Base-by-base conservation (phyloP, 64 coral and sea anemone genomes). In the Pocillopora damicornis region DNA sequence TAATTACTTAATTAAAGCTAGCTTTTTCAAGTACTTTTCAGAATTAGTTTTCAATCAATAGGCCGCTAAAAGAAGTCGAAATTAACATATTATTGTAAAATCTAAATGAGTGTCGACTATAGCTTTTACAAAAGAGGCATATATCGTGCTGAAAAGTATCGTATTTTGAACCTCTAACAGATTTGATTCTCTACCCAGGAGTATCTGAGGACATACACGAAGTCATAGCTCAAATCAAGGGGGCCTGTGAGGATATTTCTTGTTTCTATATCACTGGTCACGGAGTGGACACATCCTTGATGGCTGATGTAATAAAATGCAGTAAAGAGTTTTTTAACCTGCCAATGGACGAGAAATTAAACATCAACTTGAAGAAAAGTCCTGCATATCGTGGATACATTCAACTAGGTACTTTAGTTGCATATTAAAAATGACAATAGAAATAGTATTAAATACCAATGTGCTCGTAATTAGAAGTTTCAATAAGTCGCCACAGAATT, bases 191-290 rank as follows among this genome's bases (percentile, higher is more conserved):
- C 18, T 71, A 15, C 35, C 60, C 13, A 81, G 79, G 79, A 13
- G 15, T 13, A 18, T 81, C 30, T 35, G 79, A 81, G 14, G 79
- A 36, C 17, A n/a, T 81, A 11, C 0, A 63, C 26, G 25, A 63
- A 7, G 79, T 81, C 0, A 37, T 86, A 1, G 11, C 37, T 58
- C 64, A 88, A 61, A 88, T 92, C 18, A 78, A 86, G 20, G 13
- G 66, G 57, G 86, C 86, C 11, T 88, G 76, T 83, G 60, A 82
- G 66, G 85, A 74, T 4, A 61, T 92, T 1, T 86, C 84, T 8
- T 77, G 86, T 51, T 92, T 92, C 76, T 75, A 68, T 58, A 82
- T 88, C 22, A 88, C 86, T 82, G 91, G 91, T 2, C 91, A 92
- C n/a, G 91, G 91, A 26, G 58, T 92, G 8, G 66, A 81, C 2